Evolutionary conservation across 2,888 invertebrate genomes (phyloP), one percentile per base, ranked within the genome.

Genomic region (Synergus laeviventris): DNA sequence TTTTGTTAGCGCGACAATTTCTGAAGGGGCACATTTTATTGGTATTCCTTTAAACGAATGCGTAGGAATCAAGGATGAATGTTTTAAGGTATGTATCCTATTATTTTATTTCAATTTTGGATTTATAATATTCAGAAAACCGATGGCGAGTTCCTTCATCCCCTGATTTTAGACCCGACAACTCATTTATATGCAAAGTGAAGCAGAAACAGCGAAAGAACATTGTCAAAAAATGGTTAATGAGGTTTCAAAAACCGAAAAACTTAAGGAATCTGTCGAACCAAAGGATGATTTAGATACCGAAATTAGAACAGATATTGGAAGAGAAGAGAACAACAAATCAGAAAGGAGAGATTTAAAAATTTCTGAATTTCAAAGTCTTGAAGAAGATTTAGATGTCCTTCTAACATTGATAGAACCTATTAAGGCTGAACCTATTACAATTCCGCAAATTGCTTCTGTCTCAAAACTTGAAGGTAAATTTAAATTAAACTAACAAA

Each of bases 31-130:
- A 21, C 91, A 91, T 77, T 92, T 92, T 81, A 85, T 31, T 31
- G 31, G 31, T 31, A 91, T 92, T 80, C 92, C 92, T 0, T 92
- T 91, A 78, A 91, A 91, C 82, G 91, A 92, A 75, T 91, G 91
- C 16, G 84, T 92, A 84, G 88, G 91, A 66, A 91, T 91, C 60
- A 81, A 91, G 0, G 82, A 89, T 0, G 82, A 84, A 2, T 89
- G 91, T 86, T 92, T 92, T 56, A 91, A 88, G 2, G 91, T 90
- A 74, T 86, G 89, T 42, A 59, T 56, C 74, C 5, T 31, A 31
- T 54, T 18, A 38, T 75, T 5, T 38, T 59, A 70, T 9, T n/a
- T 42, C 9, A 24, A 16, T 75, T 36, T 12, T 18, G 1, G 1
- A 16, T 56, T 49, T 66, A 54, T 7, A 60, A 39, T 39, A 24